Conservation (phyloP, 2,113 vertebrate genomes). For the Pseudolaguvia tuberculata region DNA sequence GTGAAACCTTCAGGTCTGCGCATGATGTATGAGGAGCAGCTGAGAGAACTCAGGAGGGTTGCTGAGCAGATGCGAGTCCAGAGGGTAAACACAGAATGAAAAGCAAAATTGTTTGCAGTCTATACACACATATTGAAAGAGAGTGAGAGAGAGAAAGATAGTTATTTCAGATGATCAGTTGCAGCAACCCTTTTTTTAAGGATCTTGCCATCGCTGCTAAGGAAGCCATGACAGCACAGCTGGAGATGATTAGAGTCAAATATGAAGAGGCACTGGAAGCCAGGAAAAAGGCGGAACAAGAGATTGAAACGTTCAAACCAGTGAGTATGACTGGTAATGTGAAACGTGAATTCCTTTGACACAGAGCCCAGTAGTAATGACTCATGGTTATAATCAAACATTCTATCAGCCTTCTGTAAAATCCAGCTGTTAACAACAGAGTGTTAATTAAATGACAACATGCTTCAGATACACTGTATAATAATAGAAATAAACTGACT, state of each 20-base stretch:
- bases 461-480: not conserved
- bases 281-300: conserved; percentile 65
- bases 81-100: conserved; percentile 53
- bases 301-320: conserved; percentile 68
- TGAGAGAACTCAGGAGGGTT: conserved; percentile 61
- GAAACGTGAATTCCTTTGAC: not conserved
- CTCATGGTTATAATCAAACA: not conserved
- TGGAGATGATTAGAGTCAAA: conserved; percentile 64
- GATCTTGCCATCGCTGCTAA: conserved; percentile 64
- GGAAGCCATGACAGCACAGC: conserved; percentile 57
- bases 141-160: too few relatives aligned
- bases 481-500: too few relatives aligned
- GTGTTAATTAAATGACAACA: not conserved
- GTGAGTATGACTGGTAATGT: conserved; percentile 47
- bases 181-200: conserved; percentile 47
- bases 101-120: too few relatives aligned
- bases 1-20: conserved; percentile 58
- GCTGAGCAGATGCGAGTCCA: conserved; percentile 63
- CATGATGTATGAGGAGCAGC: conserved; percentile 63
- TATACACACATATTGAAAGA: not conserved
- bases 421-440: not conserved
- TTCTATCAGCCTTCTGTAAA: not conserved
- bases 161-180: not conserved
- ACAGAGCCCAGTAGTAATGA: not conserved
- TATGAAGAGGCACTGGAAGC: conserved; percentile 63